Evolutionary conservation across 2,888 invertebrate species (phyloP).

Genomic region (Formica aserva): DNA sequence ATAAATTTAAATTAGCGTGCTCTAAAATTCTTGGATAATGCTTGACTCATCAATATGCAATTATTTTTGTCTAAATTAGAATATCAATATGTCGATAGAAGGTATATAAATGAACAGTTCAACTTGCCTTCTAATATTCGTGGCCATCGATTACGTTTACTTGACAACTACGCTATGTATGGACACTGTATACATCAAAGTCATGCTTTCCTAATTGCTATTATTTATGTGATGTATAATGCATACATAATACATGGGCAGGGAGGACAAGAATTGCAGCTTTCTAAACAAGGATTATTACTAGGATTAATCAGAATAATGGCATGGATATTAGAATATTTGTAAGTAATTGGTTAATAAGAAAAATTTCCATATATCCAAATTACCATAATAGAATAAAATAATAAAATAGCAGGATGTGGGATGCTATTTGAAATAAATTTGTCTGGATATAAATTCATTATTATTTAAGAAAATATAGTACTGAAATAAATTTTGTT

Average conservation of each 20-base stretch:
- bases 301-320: not conserved
- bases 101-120: not conserved
- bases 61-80: not conserved
- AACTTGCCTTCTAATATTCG: conserved; percentile 12
- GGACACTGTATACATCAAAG: conserved; percentile 6
- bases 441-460: not conserved
- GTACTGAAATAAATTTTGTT: not conserved
- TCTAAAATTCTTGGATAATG: not conserved
- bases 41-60: not conserved
- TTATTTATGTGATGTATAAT: not conserved
- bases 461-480: conserved; percentile 10
- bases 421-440: not conserved
- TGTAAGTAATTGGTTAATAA: not conserved
- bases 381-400: not conserved
- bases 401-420: not conserved
- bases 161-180: not conserved
- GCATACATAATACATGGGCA: not conserved
- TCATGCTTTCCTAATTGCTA: conserved; percentile 19
- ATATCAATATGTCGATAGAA: not conserved
- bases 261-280: not conserved
- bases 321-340: not conserved
- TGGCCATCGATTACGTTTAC: conserved; percentile 21
- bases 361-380: not conserved
- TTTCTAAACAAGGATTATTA: conserved; percentile 18
- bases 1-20: not conserved